phyloP scores from a whole-genome alignment of 2,113 vertebrate species.

The Myanophis thanlyinensis region DNA sequence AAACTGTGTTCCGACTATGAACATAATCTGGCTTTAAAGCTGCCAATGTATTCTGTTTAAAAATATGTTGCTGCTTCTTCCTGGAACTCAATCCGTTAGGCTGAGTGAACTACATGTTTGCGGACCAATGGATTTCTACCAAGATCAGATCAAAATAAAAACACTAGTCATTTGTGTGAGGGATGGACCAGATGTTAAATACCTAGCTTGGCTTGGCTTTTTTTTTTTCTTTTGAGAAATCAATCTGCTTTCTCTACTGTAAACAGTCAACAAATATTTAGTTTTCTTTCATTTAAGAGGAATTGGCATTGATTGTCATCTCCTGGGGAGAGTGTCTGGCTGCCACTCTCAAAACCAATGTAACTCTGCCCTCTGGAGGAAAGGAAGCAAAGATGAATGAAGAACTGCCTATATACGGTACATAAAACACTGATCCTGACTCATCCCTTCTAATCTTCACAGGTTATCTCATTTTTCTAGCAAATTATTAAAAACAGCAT shows the following conservation, averaged over 20 bases:
- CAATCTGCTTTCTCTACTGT: background rate
- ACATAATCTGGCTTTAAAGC: background rate
- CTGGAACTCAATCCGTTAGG: background rate
- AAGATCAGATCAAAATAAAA: background rate
- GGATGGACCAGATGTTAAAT: background rate
- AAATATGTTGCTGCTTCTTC: background rate
- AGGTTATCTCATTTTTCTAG: constrained; percentile 24
- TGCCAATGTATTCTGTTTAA: background rate
- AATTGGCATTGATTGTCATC: constrained; percentile 31
- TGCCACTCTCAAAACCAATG: constrained; percentile 31
- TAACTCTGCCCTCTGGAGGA: constrained; percentile 22
- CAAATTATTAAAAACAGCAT: constrained; percentile 3
- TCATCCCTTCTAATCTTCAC: constrained; percentile 38
- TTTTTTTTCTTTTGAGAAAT: constrained; percentile 28
- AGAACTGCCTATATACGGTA: background rate
- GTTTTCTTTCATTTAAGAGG: constrained; percentile 37
- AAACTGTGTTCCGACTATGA: background rate
- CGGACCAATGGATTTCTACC: background rate
- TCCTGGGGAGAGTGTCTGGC: constrained; percentile 33
- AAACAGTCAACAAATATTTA: constrained; percentile 17
- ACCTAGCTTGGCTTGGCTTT: background rate
- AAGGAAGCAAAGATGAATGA: constrained; percentile 35
- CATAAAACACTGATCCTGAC: constrained; percentile 43
- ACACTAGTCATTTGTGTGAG: background rate
- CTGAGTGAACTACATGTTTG: background rate